Evolutionary conservation across 2,113 vertebrate genomes (phyloP).

Genomic region (Tetraodon nigroviridis): DNA sequence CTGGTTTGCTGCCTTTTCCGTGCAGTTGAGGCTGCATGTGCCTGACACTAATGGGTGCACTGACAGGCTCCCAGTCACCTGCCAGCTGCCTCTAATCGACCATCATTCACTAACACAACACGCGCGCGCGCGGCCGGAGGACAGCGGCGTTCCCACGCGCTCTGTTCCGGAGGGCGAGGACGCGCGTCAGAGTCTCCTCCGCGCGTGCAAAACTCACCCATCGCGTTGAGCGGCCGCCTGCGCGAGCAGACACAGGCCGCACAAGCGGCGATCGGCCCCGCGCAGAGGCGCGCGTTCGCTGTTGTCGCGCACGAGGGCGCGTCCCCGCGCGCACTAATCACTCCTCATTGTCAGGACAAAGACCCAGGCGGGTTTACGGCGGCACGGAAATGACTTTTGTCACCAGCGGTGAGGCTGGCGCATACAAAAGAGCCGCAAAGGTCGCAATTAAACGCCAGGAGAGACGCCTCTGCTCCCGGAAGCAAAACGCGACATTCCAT

Average conservation of each 20-base stretch:
- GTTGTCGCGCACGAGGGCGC: constrained; percentile 26
- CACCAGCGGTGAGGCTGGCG: neutral
- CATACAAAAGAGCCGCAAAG: neutral
- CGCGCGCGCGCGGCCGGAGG: neutral
- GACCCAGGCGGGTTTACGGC: constrained; percentile 11
- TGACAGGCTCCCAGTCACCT: constrained; percentile 28
- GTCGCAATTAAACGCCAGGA: constrained; percentile 5
- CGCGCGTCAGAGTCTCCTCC: neutral
- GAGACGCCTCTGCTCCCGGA: neutral
- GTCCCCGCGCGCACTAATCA: constrained; percentile 24
- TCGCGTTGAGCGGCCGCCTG: constrained; percentile 1
- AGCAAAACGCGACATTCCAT: neutral
- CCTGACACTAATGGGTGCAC: constrained; percentile 14
- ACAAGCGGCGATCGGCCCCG: constrained; percentile 18
- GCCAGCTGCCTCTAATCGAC: constrained; percentile 30
- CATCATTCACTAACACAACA: constrained; percentile 17
- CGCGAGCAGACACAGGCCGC: neutral
- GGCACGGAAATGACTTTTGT: constrained; percentile 26
- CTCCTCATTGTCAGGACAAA: constrained; percentile 33
- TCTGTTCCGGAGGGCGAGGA: neutral
- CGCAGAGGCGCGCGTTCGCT: constrained; percentile 28
- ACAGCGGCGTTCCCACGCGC: no score
- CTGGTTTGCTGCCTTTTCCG: constrained; percentile 12
- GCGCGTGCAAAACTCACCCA: neutral
- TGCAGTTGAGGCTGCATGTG: constrained; percentile 8